A percentile compares a stretch with the other conserved stretches of the same genome.
Conservation (phyloP, 2,888 invertebrate species). For the Notocelia uddmanniana region DNA sequence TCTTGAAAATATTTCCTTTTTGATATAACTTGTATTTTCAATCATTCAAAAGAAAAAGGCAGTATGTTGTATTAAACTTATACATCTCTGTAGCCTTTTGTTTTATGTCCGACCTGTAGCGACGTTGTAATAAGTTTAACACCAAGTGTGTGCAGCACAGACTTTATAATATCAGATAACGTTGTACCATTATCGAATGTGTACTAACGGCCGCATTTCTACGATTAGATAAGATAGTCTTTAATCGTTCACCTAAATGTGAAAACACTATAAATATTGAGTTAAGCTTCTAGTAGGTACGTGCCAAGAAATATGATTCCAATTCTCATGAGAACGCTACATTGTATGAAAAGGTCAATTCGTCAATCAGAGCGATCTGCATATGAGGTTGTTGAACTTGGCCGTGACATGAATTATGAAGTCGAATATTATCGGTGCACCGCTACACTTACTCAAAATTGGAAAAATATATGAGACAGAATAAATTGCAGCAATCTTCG, state of each 20-base stretch:
- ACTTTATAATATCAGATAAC: slow-evolving; percentile 28
- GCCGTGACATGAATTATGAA: slow-evolving; percentile 66
- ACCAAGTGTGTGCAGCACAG: neutral
- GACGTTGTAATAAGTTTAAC: slow-evolving; percentile 16
- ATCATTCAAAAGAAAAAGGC: neutral
- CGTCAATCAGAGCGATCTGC: slow-evolving; percentile 61
- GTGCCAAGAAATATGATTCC: slow-evolving; percentile 8
- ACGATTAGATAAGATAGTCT: slow-evolving; percentile 63
- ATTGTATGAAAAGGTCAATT: slow-evolving; percentile 57
- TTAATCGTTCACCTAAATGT: slow-evolving; percentile 60
- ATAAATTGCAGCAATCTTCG: slow-evolving; percentile 36
- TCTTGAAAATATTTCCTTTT: slow-evolving; percentile 40
- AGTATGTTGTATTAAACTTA: slow-evolving; percentile 5
- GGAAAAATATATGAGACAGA: slow-evolving; percentile 41
- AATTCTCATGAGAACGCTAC: slow-evolving; percentile 17
- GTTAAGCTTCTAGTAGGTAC: slow-evolving; percentile 38
- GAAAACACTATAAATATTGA: slow-evolving; percentile 48
- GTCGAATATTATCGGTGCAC: slow-evolving; percentile 70
- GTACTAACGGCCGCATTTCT: slow-evolving; percentile 53
- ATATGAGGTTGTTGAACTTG: slow-evolving; percentile 69
- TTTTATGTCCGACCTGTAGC: neutral
- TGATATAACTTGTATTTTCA: slow-evolving; percentile 26
- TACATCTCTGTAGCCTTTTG: neutral
- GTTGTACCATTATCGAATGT: slow-evolving; percentile 56
- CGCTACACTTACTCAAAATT: slow-evolving; percentile 29